Evolutionary conservation across 1,140 invertebrate genomes (phyloP).

Genomic region (Odontomachus brunneus): DNA sequence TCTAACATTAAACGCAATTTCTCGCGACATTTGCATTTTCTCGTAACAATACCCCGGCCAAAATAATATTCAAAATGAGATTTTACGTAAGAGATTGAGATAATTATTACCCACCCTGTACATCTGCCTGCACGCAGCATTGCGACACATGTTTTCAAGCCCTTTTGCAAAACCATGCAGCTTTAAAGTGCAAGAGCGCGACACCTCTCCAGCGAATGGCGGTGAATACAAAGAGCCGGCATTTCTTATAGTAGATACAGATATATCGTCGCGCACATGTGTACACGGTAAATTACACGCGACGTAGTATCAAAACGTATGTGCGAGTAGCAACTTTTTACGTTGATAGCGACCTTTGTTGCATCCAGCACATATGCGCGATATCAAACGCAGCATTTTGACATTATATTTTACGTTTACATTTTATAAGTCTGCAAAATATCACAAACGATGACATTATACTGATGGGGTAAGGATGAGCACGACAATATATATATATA

Average conservation of each 20-base stretch:
- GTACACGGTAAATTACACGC: constrained; percentile 14
- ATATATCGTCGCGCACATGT: not conserved
- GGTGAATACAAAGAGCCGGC: constrained; percentile 48
- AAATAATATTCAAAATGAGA: constrained; percentile 7
- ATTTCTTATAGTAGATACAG: constrained; percentile 18
- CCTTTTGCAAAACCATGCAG: constrained; percentile 52
- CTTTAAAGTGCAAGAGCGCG: constrained; percentile 48
- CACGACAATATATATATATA: too few relatives aligned
- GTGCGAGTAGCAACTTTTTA: not conserved
- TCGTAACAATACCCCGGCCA: not conserved
- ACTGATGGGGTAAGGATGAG: too few relatives aligned
- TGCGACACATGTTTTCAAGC: constrained; percentile 49
- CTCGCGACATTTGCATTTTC: not conserved
- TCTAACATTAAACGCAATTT: not conserved
- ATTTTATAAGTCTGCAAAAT: too few relatives aligned
- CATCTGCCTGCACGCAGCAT: constrained; percentile 19
- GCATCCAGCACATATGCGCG: not conserved
- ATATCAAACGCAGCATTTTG: not conserved
- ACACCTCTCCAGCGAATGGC: constrained; percentile 23
- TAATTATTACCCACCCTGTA: constrained; percentile 28
- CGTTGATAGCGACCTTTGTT: not conserved
- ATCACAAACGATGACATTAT: too few relatives aligned
- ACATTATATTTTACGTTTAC: too few relatives aligned
- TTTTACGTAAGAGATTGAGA: not conserved
- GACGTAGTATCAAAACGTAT: constrained; percentile 26